phyloP scores from a whole-genome alignment of 2,113 vertebrate genomes.

The Oncorhynchus gorbuscha region DNA sequence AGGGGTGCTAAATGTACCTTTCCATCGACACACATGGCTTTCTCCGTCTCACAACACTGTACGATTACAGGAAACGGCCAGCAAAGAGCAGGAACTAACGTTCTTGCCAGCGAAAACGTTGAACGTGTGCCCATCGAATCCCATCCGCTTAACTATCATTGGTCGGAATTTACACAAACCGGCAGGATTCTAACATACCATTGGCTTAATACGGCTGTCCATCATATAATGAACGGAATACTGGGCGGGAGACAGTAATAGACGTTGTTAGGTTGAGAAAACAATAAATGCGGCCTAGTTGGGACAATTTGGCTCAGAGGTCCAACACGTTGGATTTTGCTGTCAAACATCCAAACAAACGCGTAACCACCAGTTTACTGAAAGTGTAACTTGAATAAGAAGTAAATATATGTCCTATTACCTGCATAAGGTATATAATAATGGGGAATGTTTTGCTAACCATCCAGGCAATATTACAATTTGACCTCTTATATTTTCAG shows the following conservation, averaged over 20 bases:
- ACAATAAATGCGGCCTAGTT: constrained; percentile 76
- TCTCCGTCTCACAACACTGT: constrained; percentile 84
- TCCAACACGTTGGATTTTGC: constrained; percentile 48
- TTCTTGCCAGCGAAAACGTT: constrained; percentile 66
- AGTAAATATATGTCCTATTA: neutral
- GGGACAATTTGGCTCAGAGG: constrained; percentile 54
- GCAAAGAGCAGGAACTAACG: constrained; percentile 80
- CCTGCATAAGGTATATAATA: neutral
- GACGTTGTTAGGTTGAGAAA: constrained; percentile 67
- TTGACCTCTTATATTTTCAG: neutral
- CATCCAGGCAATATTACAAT: neutral
- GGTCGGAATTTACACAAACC: constrained; percentile 40
- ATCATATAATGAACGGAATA: constrained; percentile 26
- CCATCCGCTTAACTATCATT: constrained; percentile 47
- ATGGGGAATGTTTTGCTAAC: neutral
- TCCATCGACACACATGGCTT: constrained; percentile 83
- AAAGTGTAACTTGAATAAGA: neutral
- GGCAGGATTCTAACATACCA: constrained; percentile 34
- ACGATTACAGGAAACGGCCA: constrained; percentile 82
- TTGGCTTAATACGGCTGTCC: constrained; percentile 41
- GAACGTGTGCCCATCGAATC: constrained; percentile 46
- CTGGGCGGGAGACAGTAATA: constrained; percentile 61
- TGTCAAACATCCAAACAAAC: neutral
- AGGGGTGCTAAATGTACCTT: constrained; percentile 79
- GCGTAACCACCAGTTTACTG: neutral